Evolutionary conservation across 2,113 vertebrate genomes (phyloP), one percentile per base, ranked within the genome.

Genomic region (Cinclus mexicanus): DNA sequence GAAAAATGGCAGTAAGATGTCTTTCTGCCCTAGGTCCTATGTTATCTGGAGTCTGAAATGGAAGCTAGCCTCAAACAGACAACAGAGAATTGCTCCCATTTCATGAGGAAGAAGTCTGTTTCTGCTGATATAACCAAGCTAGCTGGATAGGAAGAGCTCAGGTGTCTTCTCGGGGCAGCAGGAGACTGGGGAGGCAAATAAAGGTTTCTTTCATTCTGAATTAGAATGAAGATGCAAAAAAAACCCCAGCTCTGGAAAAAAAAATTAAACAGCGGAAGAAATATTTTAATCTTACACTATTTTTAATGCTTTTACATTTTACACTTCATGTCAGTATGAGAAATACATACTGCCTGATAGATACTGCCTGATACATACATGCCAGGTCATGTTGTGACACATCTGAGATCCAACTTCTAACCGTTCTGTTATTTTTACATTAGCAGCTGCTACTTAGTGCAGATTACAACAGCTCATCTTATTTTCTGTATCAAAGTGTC

Each of bases 381-480:
- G 52, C 29, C 33, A 70, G 78, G 50, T 87, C 87, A 57, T 55
- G 53, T 72, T 91, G 81, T 91, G 74, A 94, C 82, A 95, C 49
- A 71, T 81, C 47, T 24, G 72, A 79, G 77, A 94, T 53, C 31
- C 52, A 92, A 15, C n/a, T 84, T 82, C 33, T 46, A 89, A 87
- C 14, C 12, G 28, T 95, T 82, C 77, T 95, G 87, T 94, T 94
- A 81, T 94, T 96, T 89, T 95, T 94, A 91, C 31, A 7, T 93
- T 87, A 95, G 74, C 87, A 93, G 77, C 69, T 91, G 89, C 87
- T 97, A 82, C 93, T 89, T 94, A 93, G 61, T 57, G 69, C 74
- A 97, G 94, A 96, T 95, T 96, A 95, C 89, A 93, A 94, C 89
- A 87, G 69, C 72, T 97, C 94, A 95, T 94, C 93, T 92, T 89